Conservation (phyloP, 2,797 vertebrate genomes). For the Leuciscus waleckii region DNA sequence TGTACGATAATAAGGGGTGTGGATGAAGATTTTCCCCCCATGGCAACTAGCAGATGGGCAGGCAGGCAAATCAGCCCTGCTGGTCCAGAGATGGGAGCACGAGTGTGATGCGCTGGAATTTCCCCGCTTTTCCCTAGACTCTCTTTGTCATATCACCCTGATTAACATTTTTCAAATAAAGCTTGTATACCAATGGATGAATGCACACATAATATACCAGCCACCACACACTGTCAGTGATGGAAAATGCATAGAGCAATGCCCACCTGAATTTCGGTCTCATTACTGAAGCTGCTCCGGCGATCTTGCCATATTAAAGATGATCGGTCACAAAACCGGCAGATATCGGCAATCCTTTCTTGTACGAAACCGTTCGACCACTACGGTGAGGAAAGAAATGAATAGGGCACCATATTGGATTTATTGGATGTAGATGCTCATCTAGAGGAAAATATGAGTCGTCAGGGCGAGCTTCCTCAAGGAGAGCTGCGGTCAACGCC, state of each 20-base stretch:
- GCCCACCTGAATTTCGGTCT: slow-evolving; percentile 73
- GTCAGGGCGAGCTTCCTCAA: slow-evolving; percentile 64
- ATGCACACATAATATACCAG: slow-evolving; percentile 9
- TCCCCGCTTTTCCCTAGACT: slow-evolving; percentile 40
- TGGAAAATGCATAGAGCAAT: slow-evolving; percentile 39
- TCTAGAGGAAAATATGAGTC: slow-evolving; percentile 66
- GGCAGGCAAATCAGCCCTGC: slow-evolving; percentile 38
- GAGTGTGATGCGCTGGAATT: slow-evolving; percentile 57
- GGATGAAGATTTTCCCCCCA: not conserved
- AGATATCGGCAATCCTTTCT: not conserved
- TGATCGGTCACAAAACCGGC: slow-evolving; percentile 29
- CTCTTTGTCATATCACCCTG: not conserved
- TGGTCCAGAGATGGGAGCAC: slow-evolving; percentile 42
- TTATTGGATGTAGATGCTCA: slow-evolving; percentile 58
- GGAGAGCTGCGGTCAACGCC: slow-evolving; percentile 60
- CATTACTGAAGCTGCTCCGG: slow-evolving; percentile 66
- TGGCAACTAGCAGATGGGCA: not conserved
- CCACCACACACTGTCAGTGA: slow-evolving; percentile 31
- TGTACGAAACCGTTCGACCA: not conserved
- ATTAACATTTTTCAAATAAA: slow-evolving; percentile 7
- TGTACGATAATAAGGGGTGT: slow-evolving; percentile 23
- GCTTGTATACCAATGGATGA: not conserved
- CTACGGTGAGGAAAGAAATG: slow-evolving; percentile 14
- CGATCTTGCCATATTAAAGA: slow-evolving; percentile 53
- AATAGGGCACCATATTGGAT: slow-evolving; percentile 65